Conservation (phyloP, 1,140 invertebrate species). For the Achroia grisella region DNA sequence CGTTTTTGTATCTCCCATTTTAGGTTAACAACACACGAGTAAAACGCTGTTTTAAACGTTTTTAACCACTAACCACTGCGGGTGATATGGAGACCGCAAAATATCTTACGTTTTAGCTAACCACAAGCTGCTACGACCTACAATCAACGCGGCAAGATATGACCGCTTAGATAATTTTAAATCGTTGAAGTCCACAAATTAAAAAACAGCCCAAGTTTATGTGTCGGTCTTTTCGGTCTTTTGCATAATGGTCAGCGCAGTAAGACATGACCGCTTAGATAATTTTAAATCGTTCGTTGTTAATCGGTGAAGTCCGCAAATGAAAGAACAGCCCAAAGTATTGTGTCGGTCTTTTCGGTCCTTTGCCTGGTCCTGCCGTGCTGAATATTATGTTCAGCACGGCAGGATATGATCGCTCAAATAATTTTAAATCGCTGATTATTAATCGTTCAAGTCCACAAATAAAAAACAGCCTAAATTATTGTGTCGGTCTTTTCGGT, state of each 20-base stretch:
- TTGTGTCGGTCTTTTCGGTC: too few species aligned
- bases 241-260: too few species aligned
- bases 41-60: conserved; percentile 6
- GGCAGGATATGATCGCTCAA: not conserved
- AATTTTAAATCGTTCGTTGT: not conserved
- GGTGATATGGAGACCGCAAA: conserved; percentile 2
- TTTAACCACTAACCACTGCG: conserved; percentile 14
- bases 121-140: conserved; percentile 1
- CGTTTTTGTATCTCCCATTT: conserved; percentile 1
- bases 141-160: not conserved
- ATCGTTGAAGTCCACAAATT: not conserved
- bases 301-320: not conserved
- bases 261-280: not conserved
- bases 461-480: too few species aligned
- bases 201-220: too few species aligned
- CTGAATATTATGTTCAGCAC: too few species aligned
- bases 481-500: too few species aligned
- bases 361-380: too few species aligned
- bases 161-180: not conserved
- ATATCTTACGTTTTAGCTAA: not conserved
- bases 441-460: not conserved
- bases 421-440: not conserved
- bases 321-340: too few species aligned
- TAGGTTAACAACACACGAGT: conserved; percentile 14
- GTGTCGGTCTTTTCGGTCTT: too few species aligned